Conservation (phyloP, 2,797 vertebrate species). For the Anas georgica region DNA sequence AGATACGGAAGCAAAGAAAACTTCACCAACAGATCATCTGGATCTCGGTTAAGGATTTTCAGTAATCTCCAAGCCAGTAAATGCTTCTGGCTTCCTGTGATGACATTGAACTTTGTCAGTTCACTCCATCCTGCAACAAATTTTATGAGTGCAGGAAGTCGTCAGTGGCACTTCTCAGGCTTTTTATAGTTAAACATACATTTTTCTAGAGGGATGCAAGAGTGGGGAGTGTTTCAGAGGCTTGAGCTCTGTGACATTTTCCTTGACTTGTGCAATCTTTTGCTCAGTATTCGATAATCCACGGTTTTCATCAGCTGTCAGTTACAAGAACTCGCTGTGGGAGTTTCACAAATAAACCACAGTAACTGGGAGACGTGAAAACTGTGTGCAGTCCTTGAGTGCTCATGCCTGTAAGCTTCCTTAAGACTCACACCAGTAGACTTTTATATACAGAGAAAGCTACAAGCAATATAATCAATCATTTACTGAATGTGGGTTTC, state of each 20-base stretch:
- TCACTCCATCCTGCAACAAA: background rate
- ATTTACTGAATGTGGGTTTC: background rate
- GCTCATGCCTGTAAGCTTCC: background rate
- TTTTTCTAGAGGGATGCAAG: background rate
- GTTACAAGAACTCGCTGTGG: background rate
- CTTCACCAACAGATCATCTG: background rate
- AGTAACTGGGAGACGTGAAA: background rate
- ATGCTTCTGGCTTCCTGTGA: background rate
- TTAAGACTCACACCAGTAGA: background rate
- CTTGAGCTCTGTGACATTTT: background rate
- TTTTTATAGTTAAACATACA: background rate
- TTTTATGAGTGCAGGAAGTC: background rate
- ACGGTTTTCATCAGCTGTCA: slow-evolving; percentile 1
- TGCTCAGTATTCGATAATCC: background rate
- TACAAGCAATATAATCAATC: background rate
- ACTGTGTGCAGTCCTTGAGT: background rate
- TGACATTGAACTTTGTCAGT: background rate
- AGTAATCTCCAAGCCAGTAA: background rate
- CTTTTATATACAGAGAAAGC: background rate
- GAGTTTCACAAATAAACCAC: background rate
- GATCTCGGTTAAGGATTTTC: background rate
- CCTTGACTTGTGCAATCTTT: background rate
- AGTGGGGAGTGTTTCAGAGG: background rate
- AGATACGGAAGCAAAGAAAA: background rate
- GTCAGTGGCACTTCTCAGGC: background rate